Base-by-base conservation (phyloP, 35 echinoderm and acorn worm species). In the Heliocidaris erythrogramma region DNA sequence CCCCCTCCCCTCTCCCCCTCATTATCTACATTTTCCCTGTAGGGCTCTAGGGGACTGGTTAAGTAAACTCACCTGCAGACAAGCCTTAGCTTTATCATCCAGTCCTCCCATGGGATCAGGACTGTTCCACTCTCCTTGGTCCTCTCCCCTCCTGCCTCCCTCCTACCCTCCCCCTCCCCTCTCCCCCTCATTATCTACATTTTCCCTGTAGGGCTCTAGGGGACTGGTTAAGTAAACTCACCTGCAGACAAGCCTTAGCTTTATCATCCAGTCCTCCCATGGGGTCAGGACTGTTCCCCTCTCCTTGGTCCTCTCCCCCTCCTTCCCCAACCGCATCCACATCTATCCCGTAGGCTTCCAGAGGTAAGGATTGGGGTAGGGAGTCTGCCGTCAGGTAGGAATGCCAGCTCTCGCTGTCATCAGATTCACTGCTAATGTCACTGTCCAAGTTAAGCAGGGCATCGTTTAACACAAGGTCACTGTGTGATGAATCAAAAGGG, bases 261-360 rank as follows among this genome's bases (percentile, higher is more conserved):
- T 99, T 94, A 7, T 99, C 98, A 17, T 97, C 98, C 11, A 99
- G 85, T 49, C 97, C 97, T 48, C 92, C 95, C 86, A 97, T 47
- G 32, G 97, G 97, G 94, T 97, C 97, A 5, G 78, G 42, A 27
- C 91, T 94, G 78, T 94, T 69, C 11, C 56, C 59, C 13, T 94
- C 48, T 31, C 35, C 86, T n/a, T 88, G 84, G 30, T 30, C 95
- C 27, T 42, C 92, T 16, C 13, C 86, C 50, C 18, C 90, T 21
- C 61, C 90, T 17, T 69, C 88, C 12, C 49, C 84, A 11, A 78
- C 60, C 88, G 35, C 59, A 49, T 93, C 95, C 42, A 48, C 50
- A 30, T 47, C 94, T 49, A 86, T 48, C 35, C 87, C 87, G 29
- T 89, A 89, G 21, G 47, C 35, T 32, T 71, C 48, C 9, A 94